Base-by-base conservation (phyloP, 37 sponge, comb jelly and placozoan species). In the Haliclona indistincta region DNA sequence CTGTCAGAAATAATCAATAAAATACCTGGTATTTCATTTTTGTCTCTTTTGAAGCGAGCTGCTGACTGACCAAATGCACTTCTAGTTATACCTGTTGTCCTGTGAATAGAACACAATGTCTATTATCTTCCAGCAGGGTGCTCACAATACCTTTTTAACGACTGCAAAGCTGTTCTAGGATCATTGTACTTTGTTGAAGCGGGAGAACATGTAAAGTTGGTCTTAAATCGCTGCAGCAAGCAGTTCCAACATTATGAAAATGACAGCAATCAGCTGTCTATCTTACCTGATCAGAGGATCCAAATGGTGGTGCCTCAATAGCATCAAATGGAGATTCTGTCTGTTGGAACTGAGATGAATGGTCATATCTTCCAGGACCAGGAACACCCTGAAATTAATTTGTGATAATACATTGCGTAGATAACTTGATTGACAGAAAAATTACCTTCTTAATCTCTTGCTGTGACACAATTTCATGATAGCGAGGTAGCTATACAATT, bases 1-100 rank as follows among this genome's bases (percentile, higher is more conserved):
- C 15, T n/a, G 28, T 11, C 10, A 61, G 32, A n/a, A 20, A 61
- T 26, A 61, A 11, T 22, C 34, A 29, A 49, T 44, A 39, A 22
- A 36, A n/a, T 39, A 82, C 88, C 88, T 74, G 90, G 90, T 38
- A 80, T 28, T n/a, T 42, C 4, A 1, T 40, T 70, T 52, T 45
- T 61, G 7, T 61, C 42, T 68, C 70, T 68, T 70, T 71, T 92
- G 79, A 97, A 97, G 22, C 98, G 73, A 0, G 77, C 78, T 22
- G 98, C 86, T 3, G 91, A 81, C 81, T 97, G 95, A 38, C 98
- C 93, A 84, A 97, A 97, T 0, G 98, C 95, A 64, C 85, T 86
- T 69, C 68, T 89, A 47, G 75, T 89, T 61, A 86, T 38, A 38
- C 93, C 93, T 67, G 62, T 68, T 8, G 81, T 8, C 42, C 88